A percentile compares a stretch with the other conserved stretches of the same genome.
Evolutionary conservation across 2,113 vertebrate species (phyloP).

Genomic region (Peromyscus californicus): DNA sequence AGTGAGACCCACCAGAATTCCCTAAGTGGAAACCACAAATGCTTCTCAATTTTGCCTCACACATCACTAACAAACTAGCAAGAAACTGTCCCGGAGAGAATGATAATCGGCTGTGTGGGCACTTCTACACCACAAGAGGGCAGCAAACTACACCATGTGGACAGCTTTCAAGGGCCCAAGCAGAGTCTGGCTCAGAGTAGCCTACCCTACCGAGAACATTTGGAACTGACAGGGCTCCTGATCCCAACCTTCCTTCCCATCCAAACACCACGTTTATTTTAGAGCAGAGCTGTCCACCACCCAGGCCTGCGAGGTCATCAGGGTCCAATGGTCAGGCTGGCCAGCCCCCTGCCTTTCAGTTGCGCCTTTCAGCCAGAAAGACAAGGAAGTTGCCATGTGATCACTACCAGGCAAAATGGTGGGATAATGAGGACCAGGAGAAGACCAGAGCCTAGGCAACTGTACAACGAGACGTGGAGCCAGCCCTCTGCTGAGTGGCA

Average conservation of each 20-base stretch:
- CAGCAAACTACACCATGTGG: neutral
- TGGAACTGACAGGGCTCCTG: neutral
- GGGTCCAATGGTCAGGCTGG: neutral
- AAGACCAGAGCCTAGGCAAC: neutral
- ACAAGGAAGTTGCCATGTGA: neutral
- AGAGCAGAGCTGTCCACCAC: neutral
- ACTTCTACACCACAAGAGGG: conserved; percentile 60
- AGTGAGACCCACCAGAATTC: neutral
- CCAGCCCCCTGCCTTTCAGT: neutral
- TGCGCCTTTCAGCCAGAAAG: neutral
- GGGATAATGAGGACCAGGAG: neutral
- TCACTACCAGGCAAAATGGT: neutral
- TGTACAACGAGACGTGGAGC: neutral
- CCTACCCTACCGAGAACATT: neutral
- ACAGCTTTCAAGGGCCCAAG: rapidly evolving
- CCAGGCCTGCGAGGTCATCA: neutral
- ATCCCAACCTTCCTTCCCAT: neutral
- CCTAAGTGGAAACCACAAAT: rapidly evolving
- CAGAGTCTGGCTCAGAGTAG: neutral
- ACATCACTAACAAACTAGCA: rapidly evolving
- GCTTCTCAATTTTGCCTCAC: neutral
- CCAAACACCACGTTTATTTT: neutral
- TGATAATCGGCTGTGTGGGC: rapidly evolving
- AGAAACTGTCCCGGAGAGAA: rapidly evolving
- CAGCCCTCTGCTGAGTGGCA: too few relatives aligned